Base-by-base conservation (phyloP, 2,797 vertebrate species). In the Pteronotus mesoamericanus region DNA sequence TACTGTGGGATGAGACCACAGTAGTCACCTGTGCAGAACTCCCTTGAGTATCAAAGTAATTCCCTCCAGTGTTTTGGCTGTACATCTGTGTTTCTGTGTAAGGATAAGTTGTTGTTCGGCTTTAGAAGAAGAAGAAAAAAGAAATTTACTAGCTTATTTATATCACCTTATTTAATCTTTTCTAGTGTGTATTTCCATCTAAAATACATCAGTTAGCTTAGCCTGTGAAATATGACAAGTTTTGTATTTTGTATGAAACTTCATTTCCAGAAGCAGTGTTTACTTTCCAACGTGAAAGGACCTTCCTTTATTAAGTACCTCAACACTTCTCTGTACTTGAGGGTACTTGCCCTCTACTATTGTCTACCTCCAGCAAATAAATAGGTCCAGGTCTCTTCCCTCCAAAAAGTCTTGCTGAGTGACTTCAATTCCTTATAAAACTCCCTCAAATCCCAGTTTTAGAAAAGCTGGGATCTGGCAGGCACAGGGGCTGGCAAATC, bases 41-140 rank as follows among this genome's bases (percentile, higher is more conserved):
- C 97, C 99, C 99, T 98, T 99, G 99, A 89, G 99, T 99, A 97
- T 99, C 99, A 97, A 99, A 99, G 97, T 99, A 99, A 98, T 98
- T 99, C 89, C 99, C 99, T 86, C 99, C 99, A 97, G 98, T 98
- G 98, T 99, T 99, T 95, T 99, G 99, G 98, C 98, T 99, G 98
- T 99, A 99, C 99, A 99, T 99, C 98, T 99, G 99, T 77, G 99
- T 98, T 98, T 99, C 99, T 97, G 99, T 98, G 93, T 99, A 99
- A 97, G 99, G 99, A 44, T 99, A 99, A 95, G 98, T 98, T 97
- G 98, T 99, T 98, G 99, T 98, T 98, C 99, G 99, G 98, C 99
- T 99, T 98, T 93, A 98, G 97, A 92, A 97, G 95, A 97, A 98
- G 69, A 97, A 98, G 94, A 96, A 95, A 96, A 84, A 26, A 87